Evolutionary conservation across 2,797 vertebrate species (phyloP).

Genomic region (Aerospiza tachiro): DNA sequence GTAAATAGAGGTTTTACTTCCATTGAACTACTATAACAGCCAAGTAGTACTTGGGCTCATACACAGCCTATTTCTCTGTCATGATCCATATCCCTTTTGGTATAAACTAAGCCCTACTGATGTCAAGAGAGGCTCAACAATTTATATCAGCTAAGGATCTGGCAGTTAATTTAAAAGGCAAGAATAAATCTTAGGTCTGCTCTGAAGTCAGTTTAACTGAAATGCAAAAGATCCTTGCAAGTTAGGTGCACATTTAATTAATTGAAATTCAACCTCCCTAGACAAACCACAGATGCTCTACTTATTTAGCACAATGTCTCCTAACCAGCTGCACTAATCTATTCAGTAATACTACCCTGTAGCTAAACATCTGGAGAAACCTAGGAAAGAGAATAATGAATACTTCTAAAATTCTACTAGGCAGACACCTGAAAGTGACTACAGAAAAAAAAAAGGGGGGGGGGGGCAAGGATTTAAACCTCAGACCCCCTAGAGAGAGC

Average conservation of each 20-base stretch:
- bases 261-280: conserved; percentile 72
- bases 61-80: not conserved
- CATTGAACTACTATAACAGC: not conserved
- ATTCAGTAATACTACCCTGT: conserved; percentile 72
- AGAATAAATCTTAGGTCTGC: conserved; percentile 37
- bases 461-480: not conserved
- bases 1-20: not conserved
- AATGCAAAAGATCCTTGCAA: conserved; percentile 67
- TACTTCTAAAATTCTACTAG: conserved; percentile 26
- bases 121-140: not conserved
- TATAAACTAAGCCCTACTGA: not conserved
- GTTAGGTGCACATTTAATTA: conserved; percentile 68
- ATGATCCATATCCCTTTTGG: not conserved
- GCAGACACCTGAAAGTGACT: conserved; percentile 64
- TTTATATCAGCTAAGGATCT: not conserved
- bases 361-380: conserved; percentile 82
- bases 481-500: not conserved
- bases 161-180: conserved; percentile 41
- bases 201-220: conserved; percentile 50
- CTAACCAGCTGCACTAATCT: conserved; percentile 76
- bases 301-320: conserved; percentile 68
- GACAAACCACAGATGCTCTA: conserved; percentile 75
- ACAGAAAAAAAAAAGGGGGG: not conserved
- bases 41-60: not conserved
- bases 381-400: conserved; percentile 64